A percentile compares a stretch with the other conserved stretches of the same genome.
phyloP scores from a whole-genome alignment of 2,888 invertebrate species.

The Electrophaes corylata region DNA sequence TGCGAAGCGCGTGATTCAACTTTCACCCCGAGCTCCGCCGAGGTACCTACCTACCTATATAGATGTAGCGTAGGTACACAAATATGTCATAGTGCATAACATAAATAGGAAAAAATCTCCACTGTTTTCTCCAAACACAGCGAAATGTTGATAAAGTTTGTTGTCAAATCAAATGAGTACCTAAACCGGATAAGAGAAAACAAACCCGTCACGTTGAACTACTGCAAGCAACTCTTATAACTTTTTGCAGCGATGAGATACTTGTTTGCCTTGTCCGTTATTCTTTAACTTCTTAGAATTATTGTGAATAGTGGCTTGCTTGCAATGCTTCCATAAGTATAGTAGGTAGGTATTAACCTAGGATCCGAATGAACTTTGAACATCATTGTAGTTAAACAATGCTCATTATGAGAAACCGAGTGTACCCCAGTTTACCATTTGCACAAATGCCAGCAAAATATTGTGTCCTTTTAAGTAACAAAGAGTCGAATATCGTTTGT shows the following conservation, averaged over 20 bases:
- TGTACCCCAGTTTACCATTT: conserved; percentile 9
- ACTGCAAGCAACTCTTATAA: background rate
- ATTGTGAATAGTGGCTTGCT: background rate
- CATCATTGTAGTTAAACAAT: background rate
- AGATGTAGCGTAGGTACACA: background rate
- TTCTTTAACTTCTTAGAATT: background rate
- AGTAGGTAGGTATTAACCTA: too few species aligned
- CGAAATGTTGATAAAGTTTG: background rate
- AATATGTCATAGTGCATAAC: too few species aligned
- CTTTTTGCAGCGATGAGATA: background rate
- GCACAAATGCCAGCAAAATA: conserved; percentile 2
- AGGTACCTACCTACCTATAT: background rate
- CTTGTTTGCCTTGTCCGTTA: background rate
- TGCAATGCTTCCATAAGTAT: background rate
- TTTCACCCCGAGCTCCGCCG: conserved; percentile 11
- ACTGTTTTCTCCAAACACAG: too few species aligned
- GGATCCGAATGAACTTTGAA: background rate
- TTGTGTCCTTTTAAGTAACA: conserved; percentile 1
- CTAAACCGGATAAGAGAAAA: background rate
- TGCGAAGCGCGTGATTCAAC: conserved; percentile 10
- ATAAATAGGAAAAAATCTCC: too few species aligned
- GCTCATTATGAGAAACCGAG: background rate
- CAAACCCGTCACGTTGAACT: conserved; percentile 6
- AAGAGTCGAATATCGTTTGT: background rate
- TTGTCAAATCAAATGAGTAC: background rate